Evolutionary conservation across 2,797 vertebrate species (phyloP), one percentile per base, ranked within the genome.

Genomic region (Enteromius fasciolatus): DNA sequence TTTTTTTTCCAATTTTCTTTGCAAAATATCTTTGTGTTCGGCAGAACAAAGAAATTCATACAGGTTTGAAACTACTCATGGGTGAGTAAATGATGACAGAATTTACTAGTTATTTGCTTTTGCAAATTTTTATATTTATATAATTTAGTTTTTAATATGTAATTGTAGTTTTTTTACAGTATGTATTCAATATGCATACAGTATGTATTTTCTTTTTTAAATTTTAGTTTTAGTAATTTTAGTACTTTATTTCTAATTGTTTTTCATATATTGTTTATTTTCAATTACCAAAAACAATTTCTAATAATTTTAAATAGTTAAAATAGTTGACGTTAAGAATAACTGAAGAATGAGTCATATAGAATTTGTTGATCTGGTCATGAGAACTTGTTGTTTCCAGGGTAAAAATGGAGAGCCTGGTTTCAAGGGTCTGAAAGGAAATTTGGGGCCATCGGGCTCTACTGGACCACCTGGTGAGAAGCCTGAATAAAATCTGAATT

Each of bases 391-490:
- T 59, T 86, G 12, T 75, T 87, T 76, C 48, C 81, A 95, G 94
- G 94, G 93, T 66, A 5, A 0, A 31, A 66, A 88, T n/a, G 90
- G 93, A 67, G 23, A 0, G 0, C 67, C 46, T 17, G 94, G 94
- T 9, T 28, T 0, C 5, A 3, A 1, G 66, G 89, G 89, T 17
- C 2, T 0, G 3, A 88, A 87, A 63, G 89, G 89, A 76, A 80
- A 87, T 15, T 78, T 5, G 89, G 94, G 87, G 31, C 12, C 0
- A 89, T 88, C 86, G 90, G 94, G 73, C 20, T 18, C 20, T 31
- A 57, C n/a, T 0, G 94, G 94, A 86, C 86, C 88, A 17, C 1
- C 14, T 11, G 94, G 94, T 94, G 90, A 90, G 88, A 75, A 50
- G 23, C 23, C 36, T 28, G 25, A 78, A 20, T 36, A 11, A 33